Conservation (phyloP, 2,113 vertebrate species). For the Amphiprion ocellaris region DNA sequence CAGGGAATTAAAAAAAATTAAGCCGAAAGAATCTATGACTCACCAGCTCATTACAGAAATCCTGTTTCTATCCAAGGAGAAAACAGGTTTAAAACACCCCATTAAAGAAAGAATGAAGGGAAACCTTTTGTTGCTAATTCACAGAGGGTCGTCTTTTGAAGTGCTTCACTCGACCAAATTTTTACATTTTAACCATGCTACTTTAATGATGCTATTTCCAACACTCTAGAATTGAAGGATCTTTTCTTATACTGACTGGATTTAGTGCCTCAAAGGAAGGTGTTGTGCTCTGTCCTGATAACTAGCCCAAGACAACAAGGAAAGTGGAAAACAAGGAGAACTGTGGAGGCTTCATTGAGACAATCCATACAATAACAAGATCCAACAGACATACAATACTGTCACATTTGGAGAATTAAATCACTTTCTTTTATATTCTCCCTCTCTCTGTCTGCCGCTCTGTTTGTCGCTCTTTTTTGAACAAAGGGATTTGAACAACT, state of each 20-base stretch:
- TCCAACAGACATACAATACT: slow-evolving; percentile 54
- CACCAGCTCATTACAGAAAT: slow-evolving; percentile 77
- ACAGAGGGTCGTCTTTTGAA: slow-evolving; percentile 65
- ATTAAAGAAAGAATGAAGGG: slow-evolving; percentile 69
- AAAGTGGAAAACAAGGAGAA: neutral
- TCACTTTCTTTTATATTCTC: slow-evolving; percentile 60
- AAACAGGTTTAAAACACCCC: slow-evolving; percentile 71
- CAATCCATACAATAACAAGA: slow-evolving; percentile 61
- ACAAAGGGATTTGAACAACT: slow-evolving; percentile 78
- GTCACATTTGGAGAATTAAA: slow-evolving; percentile 70
- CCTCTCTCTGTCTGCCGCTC: slow-evolving; percentile 41
- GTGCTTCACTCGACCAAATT: slow-evolving; percentile 38
- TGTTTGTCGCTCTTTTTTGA: slow-evolving; percentile 67
- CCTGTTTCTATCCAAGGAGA: slow-evolving; percentile 68
- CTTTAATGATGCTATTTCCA: slow-evolving; percentile 48
- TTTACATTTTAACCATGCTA: slow-evolving; percentile 46
- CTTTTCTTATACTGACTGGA: slow-evolving; percentile 37
- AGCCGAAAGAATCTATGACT: slow-evolving; percentile 66
- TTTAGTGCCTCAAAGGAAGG: slow-evolving; percentile 24
- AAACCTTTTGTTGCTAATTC: slow-evolving; percentile 73
- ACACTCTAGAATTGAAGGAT: slow-evolving; percentile 26
- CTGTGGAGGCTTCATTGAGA: slow-evolving; percentile 21
- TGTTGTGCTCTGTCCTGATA: neutral
- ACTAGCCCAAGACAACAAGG: slow-evolving; percentile 29
- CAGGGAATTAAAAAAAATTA: slow-evolving; percentile 63